Evolutionary conservation across 2,113 vertebrate species (phyloP).

Genomic region (Condylura cristata): DNA sequence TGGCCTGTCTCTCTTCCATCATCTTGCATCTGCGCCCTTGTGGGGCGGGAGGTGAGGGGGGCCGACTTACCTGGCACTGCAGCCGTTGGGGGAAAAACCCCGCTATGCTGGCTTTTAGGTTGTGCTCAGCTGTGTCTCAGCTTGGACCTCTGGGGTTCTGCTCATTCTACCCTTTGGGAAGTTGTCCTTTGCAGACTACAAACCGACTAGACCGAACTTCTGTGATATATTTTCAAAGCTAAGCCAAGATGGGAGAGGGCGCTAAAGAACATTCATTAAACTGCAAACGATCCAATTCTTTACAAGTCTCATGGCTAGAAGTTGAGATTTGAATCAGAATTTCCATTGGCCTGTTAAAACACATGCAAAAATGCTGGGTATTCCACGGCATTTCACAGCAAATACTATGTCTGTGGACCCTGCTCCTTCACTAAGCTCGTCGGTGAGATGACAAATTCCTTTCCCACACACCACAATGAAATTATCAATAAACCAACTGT

Average conservation of each 20-base stretch:
- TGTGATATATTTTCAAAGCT: neutral
- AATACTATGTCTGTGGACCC: neutral
- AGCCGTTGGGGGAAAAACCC: fast-evolving
- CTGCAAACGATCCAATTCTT: slow-evolving; percentile 49
- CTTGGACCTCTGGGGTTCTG: neutral
- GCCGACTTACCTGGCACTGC: no score
- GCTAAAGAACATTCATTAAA: neutral
- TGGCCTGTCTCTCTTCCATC: neutral
- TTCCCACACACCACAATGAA: neutral
- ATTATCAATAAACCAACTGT: neutral
- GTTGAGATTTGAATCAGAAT: slow-evolving; percentile 46
- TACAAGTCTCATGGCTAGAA: slow-evolving; percentile 35
- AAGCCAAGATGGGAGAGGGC: neutral
- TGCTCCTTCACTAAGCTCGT: neutral
- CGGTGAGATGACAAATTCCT: neutral
- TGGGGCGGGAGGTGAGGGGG: no score
- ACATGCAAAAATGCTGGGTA: slow-evolving; percentile 58
- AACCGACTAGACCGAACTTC: neutral
- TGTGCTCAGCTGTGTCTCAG: neutral
- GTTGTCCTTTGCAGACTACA: neutral
- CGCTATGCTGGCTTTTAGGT: neutral
- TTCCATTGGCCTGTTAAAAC: slow-evolving; percentile 66
- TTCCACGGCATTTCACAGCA: neutral
- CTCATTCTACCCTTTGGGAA: neutral
- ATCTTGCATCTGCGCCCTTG: neutral